These are phyloP conservation scores for Stegodyphus dumicola DNA, from an alignment of 1,140 invertebrate species.

Conservation along the genomic window DNA sequence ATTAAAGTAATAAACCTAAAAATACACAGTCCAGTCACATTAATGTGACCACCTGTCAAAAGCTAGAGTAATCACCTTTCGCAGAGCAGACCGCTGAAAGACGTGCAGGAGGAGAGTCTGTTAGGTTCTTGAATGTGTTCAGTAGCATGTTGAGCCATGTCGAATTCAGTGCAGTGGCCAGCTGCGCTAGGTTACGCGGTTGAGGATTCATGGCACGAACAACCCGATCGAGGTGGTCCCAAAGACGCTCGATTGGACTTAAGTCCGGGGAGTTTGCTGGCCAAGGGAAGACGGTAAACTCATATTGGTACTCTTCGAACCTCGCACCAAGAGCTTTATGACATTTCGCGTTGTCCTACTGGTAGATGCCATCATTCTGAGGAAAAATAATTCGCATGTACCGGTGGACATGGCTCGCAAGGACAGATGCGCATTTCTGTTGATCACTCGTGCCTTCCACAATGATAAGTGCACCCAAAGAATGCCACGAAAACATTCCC, in stretches of 20 bases:
- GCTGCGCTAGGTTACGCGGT: not conserved
- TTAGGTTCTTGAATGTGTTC: not conserved
- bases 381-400: not conserved
- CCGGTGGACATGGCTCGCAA: not conserved
- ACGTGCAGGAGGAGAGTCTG: not conserved
- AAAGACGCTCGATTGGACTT: not conserved
- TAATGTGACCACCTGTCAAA: conserved; percentile 7
- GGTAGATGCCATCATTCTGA: not conserved
- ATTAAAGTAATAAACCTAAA: not conserved
- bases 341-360: not conserved
- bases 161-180: not conserved
- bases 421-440: not conserved
- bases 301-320: not conserved
- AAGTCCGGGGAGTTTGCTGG: not conserved
- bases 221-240: not conserved
- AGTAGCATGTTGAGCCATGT: not conserved
- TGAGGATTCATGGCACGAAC: not conserved
- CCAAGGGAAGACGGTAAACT: conserved; percentile 1
- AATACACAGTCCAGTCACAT: conserved; percentile 14
- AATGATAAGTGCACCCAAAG: too few species aligned
- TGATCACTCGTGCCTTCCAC: not conserved
- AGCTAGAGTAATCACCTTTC: conserved; percentile 1
- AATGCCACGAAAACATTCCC: too few species aligned
- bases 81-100: not conserved
- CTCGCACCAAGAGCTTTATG: not conserved